A percentile compares a stretch with the other conserved stretches of the same genome.
These are phyloP conservation scores for Tetramorium alpestre DNA, from an alignment of 1,140 invertebrate species.

Conservation along the genomic window DNA sequence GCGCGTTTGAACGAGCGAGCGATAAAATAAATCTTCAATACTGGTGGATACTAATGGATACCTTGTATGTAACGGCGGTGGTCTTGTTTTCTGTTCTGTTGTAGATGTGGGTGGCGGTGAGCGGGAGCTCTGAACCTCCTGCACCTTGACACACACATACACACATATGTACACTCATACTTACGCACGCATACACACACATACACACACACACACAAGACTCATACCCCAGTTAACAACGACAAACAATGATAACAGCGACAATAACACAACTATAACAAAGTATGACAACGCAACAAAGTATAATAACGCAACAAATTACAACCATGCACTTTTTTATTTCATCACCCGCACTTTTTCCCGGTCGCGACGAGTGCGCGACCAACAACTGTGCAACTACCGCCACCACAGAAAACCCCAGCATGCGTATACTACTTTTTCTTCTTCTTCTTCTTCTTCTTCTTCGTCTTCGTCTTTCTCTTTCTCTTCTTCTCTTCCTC, in stretches of 20 bases:
- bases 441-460: not conserved
- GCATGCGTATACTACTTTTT: constrained; percentile 57
- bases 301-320: constrained; percentile 69
- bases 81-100: constrained; percentile 87
- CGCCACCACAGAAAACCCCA: constrained; percentile 59
- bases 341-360: constrained; percentile 63
- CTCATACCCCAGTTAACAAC: constrained; percentile 60
- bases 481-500: constrained; percentile 2
- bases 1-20: constrained; percentile 68
- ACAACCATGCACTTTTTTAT: constrained; percentile 70
- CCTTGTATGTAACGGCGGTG: constrained; percentile 86
- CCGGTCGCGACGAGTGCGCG: constrained; percentile 42
- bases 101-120: constrained; percentile 87
- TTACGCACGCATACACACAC: not conserved
- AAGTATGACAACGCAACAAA: constrained; percentile 2
- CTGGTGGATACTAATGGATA: constrained; percentile 85
- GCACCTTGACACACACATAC: constrained; percentile 78
- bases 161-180: constrained; percentile 37
- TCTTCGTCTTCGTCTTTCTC: constrained; percentile 5
- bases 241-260: constrained; percentile 70
- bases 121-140: constrained; percentile 85
- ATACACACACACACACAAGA: constrained; percentile 65
- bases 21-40: constrained; percentile 82
- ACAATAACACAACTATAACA: constrained; percentile 58
- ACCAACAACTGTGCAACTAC: constrained; percentile 31